Evolutionary conservation across 2,113 vertebrate species (phyloP).

Genomic region (Furnarius figulus): DNA sequence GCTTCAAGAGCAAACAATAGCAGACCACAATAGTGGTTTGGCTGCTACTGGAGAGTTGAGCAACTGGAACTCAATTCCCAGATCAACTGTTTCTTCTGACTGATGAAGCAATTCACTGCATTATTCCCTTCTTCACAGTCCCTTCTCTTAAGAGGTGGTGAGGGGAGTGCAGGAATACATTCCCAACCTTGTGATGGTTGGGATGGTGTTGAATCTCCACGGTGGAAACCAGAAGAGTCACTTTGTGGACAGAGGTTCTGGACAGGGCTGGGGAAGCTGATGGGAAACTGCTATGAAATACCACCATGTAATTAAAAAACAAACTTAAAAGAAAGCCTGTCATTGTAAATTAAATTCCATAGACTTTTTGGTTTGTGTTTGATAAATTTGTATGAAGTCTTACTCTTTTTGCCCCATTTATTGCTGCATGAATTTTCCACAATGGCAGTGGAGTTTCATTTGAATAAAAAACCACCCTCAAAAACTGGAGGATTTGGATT

Average conservation of each 20-base stretch:
- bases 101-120: not conserved
- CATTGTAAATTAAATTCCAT: not conserved
- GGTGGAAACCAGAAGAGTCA: accelerated
- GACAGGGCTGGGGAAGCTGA: not conserved
- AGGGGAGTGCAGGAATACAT: not conserved
- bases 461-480: not conserved
- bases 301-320: not conserved
- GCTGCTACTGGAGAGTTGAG: not conserved
- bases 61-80: not conserved
- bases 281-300: not conserved
- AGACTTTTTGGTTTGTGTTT: not conserved
- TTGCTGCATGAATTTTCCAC: not conserved
- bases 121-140: not conserved
- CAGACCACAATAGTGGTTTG: slow-evolving; percentile 19
- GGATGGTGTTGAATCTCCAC: not conserved
- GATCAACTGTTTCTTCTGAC: not conserved
- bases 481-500: not conserved
- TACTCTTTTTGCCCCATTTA: not conserved
- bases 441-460: not conserved
- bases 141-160: accelerated
- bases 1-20: not conserved
- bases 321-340: not conserved
- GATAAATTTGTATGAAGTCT: not conserved
- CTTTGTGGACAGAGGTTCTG: not conserved
- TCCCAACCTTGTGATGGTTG: not conserved